Evolutionary conservation across 2,797 vertebrate genomes (phyloP), one percentile per base, ranked within the genome.

Genomic region (Lepus oiostolus): DNA sequence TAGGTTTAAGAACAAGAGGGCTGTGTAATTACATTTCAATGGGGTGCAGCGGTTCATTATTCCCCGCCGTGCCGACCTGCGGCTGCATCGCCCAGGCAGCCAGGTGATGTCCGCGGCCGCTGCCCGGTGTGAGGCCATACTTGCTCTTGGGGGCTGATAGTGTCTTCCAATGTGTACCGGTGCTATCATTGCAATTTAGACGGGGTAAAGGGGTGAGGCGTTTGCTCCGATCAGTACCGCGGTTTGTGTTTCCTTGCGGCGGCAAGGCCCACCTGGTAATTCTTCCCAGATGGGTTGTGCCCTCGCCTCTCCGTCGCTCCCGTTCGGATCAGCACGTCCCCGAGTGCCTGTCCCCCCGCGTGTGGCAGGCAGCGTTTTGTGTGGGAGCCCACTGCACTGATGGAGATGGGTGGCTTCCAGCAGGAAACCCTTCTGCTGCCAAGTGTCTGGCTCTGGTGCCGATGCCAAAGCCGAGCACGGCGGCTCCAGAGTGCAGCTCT

Each of bases 11-110:
- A 99, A 98, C 98, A 99, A 99, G 98, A 99, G 99, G 99, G 98
- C 99, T 99, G 98, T 99, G 99, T 99, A 99, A 99, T 99, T 99
- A 99, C 99, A 99, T 99, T 99, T 99, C 99, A 99, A 98, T 99
- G 99, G 98, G 99, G 99, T 98, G 98, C 99, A 98, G 98, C 98
- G 98, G 99, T 99, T 99, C 99, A 99, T 99, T 99, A 99, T 99
- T 98, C 99, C 99, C 98, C 94, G 98, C 98, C 98, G 98, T 98
- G 99, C 98, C 99, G 98, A 99, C 99, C 98, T 98, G 97, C 98
- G 98, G 98, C 98, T 99, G 99, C 98, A 99, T 99, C 99, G 99
- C 99, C 99, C 99, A 99, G 98, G 99, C 98, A 99, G 99, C 99
- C 98, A 98, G 99, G 98, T 99, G 98, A 14, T 98, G 98, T 98